A percentile compares a stretch with the other conserved stretches of the same genome.
Conservation (phyloP, 2,797 vertebrate genomes). For the Tachyglossus aculeatus region DNA sequence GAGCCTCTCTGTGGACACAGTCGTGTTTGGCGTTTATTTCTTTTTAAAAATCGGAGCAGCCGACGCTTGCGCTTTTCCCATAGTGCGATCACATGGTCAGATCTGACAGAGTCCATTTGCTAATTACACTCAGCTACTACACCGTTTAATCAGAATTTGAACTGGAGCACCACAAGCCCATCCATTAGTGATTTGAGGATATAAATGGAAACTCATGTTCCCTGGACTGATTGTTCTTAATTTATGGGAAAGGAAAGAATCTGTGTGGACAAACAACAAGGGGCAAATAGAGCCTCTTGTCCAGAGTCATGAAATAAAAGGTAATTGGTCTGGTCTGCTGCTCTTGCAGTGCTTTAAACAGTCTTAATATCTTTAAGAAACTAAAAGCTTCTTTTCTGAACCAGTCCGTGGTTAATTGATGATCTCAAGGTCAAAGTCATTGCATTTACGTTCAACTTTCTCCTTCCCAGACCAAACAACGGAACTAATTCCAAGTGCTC, state of each 20-base stretch:
- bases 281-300: conserved; percentile 42
- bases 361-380: conserved; percentile 49
- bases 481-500: conserved; percentile 12
- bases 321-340: conserved; percentile 53
- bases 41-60: neutral
- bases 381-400: conserved; percentile 59
- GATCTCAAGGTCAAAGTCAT: conserved; percentile 59
- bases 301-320: conserved; percentile 50
- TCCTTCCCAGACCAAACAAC: conserved; percentile 27
- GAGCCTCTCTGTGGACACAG: neutral
- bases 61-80: conserved; percentile 1
- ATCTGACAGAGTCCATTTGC: conserved; percentile 38
- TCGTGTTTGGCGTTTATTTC: conserved; percentile 5
- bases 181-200: conserved; percentile 52
- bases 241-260: conserved; percentile 50
- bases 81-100: neutral
- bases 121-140: conserved; percentile 32
- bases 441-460: conserved; percentile 52
- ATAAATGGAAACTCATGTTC: conserved; percentile 64
- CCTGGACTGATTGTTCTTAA: conserved; percentile 58
- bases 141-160: conserved; percentile 47
- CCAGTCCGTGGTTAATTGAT: conserved; percentile 39
- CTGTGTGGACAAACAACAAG: conserved; percentile 56
- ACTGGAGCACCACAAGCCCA: conserved; percentile 47
- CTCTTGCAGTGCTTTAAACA: conserved; percentile 46